Percentiles rank a stretch among this genome's conserved stretches.
phyloP scores from a whole-genome alignment of 2,113 vertebrate genomes.

The Dunckerocampus dactyliophorus region DNA sequence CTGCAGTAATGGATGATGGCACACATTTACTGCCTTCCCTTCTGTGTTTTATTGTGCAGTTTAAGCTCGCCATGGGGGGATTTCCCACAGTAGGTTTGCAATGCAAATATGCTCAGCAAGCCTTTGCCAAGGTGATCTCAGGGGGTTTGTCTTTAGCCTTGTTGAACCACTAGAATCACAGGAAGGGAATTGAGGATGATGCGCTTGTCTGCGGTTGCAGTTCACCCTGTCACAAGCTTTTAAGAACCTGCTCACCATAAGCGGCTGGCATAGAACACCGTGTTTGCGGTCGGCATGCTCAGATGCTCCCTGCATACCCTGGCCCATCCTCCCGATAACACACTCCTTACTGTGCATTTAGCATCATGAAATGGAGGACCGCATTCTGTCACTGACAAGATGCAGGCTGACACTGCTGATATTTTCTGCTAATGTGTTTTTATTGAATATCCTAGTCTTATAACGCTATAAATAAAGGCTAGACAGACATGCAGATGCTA shows the following conservation, averaged over 20 bases:
- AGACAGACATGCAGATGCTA: conserved; percentile 58
- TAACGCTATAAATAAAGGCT: conserved; percentile 52
- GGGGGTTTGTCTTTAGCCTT: conserved; percentile 42
- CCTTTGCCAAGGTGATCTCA: conserved; percentile 42
- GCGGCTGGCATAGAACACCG: conserved; percentile 36
- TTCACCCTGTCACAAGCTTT: conserved; percentile 55
- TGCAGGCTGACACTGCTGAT: conserved; percentile 62
- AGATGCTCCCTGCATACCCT: conserved; percentile 35
- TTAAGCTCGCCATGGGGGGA: conserved; percentile 29
- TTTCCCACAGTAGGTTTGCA: conserved; percentile 45
- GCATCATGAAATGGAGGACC: conserved; percentile 72
- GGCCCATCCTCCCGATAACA: conserved; percentile 30
- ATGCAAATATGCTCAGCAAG: conserved; percentile 32
- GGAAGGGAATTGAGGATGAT: conserved; percentile 38
- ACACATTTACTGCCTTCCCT: conserved; percentile 38
- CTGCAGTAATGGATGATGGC: conserved; percentile 35
- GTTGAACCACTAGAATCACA: conserved; percentile 36
- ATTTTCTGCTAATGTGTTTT: conserved; percentile 65
- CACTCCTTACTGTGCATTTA: conserved; percentile 45
- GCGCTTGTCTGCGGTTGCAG: conserved; percentile 42
- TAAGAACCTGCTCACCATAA: conserved; percentile 56
- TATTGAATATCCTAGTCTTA: conserved; percentile 58
- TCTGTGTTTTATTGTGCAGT: conserved; percentile 34
- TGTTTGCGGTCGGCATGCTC: conserved; percentile 36
- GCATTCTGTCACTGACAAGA: conserved; percentile 60